Evolutionary conservation across 2,113 vertebrate genomes (phyloP).

Genomic region (Falcunculus frontatus): DNA sequence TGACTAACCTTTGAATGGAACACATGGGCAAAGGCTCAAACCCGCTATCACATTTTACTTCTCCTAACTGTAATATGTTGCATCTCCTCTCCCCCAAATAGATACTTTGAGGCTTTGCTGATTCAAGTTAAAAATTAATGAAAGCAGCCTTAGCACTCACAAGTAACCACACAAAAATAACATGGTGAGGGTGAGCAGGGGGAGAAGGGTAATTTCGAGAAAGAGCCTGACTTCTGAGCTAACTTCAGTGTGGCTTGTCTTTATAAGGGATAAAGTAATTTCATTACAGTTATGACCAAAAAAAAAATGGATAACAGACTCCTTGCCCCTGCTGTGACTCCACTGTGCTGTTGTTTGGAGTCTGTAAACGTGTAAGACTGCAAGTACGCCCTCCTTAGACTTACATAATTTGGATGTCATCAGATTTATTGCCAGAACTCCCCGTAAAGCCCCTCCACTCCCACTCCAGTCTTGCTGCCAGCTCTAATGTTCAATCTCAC

Average conservation of each 20-base stretch:
- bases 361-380: not conserved
- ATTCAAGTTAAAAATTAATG: slow-evolving; percentile 59
- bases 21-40: not conserved
- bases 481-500: not conserved
- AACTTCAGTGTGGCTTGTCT: not conserved
- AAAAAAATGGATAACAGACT: not conserved
- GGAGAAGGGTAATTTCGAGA: not conserved
- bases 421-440: not conserved
- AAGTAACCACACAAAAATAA: slow-evolving; percentile 33
- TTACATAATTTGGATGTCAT: not conserved
- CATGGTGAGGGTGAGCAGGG: not conserved
- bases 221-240: not conserved
- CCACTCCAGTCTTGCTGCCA: not conserved
- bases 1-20: slow-evolving; percentile 31
- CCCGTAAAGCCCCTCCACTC: not conserved
- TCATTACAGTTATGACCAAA: not conserved
- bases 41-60: not conserved
- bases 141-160: slow-evolving; percentile 29
- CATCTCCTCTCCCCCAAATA: slow-evolving; percentile 21
- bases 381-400: accelerated
- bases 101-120: slow-evolving; percentile 41
- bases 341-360: not conserved
- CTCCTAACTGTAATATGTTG: not conserved
- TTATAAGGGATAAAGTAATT: not conserved
- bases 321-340: not conserved